These are phyloP conservation scores for Phyllopteryx taeniolatus DNA, from an alignment of 2,113 vertebrate species.

Conservation along the genomic window DNA sequence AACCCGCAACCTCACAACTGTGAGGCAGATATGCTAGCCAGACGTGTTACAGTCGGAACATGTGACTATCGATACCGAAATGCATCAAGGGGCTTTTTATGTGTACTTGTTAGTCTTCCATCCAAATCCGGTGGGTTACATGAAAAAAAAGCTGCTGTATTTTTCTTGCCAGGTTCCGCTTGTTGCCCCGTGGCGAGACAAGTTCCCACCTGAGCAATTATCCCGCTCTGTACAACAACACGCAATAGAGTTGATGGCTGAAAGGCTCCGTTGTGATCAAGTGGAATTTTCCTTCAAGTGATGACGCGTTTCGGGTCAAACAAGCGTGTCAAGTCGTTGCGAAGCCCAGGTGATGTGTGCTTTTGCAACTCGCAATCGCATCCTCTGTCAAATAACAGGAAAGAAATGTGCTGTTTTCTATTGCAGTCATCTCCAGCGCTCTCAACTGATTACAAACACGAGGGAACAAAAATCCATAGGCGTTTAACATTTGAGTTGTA, in stretches of 20 bases:
- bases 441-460: background rate
- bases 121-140: background rate
- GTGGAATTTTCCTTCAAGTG: constrained; percentile 8
- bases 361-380: background rate
- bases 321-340: background rate
- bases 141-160: background rate
- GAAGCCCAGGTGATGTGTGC: background rate
- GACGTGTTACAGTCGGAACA: no score
- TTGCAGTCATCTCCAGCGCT: background rate
- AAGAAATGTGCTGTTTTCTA: background rate
- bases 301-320: background rate
- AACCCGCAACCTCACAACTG: no score
- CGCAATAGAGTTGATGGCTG: background rate
- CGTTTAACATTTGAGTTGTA: no score
- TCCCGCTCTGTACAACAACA: constrained; percentile 7
- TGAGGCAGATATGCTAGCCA: no score
- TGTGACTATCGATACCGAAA: background rate
- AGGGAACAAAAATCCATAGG: no score
- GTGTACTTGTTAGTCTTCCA: background rate
- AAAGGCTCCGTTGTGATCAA: constrained; percentile 4
- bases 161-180: background rate
- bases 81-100: background rate
- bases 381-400: background rate
- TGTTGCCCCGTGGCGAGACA: background rate
- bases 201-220: constrained; percentile 14